Percentiles rank a stretch among this genome's conserved stretches.
Evolutionary conservation across 2,888 invertebrate genomes (phyloP).

Genomic region (Gandaritis pyraliata): DNA sequence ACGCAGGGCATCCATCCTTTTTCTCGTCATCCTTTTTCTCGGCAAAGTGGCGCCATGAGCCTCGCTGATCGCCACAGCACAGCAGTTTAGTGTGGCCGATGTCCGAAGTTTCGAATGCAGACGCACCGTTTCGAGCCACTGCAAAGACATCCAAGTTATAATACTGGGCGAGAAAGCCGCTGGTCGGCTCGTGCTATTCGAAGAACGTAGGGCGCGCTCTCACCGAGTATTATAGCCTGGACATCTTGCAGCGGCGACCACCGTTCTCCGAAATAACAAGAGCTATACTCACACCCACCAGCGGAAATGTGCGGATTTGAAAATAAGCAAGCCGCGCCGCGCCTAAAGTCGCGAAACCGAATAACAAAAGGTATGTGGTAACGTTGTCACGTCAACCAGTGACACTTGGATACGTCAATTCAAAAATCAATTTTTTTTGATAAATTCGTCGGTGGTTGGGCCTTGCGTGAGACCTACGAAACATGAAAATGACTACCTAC

Average conservation of each 20-base stretch:
- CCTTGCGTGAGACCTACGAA: no score
- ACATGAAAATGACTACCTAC: no score
- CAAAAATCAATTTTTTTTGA: no score
- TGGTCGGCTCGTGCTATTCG: conserved; percentile 69
- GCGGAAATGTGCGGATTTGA: conserved; percentile 39
- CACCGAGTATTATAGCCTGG: conserved; percentile 77
- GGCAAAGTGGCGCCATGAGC: conserved; percentile 50
- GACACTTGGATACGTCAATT: no score
- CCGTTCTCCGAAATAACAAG: conserved; percentile 78
- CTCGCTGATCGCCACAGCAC: conserved; percentile 58
- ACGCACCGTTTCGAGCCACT: conserved; percentile 52
- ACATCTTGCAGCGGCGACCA: conserved; percentile 65
- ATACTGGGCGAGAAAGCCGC: conserved; percentile 66
- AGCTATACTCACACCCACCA: conserved; percentile 47
- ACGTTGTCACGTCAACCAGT: no score
- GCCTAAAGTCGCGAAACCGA: neutral
- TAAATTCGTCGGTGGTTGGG: no score
- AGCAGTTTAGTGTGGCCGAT: conserved; percentile 48
- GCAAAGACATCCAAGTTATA: conserved; percentile 76
- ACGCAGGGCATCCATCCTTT: conserved; percentile 44
- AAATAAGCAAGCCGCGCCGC: conserved; percentile 4
- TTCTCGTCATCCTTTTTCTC: conserved; percentile 58
- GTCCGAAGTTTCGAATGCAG: conserved; percentile 41
- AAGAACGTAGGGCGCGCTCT: conserved; percentile 64
- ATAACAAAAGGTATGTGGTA: no score